Evolutionary conservation across 2,797 vertebrate genomes (phyloP).

Genomic region (Muscicapa striata): DNA sequence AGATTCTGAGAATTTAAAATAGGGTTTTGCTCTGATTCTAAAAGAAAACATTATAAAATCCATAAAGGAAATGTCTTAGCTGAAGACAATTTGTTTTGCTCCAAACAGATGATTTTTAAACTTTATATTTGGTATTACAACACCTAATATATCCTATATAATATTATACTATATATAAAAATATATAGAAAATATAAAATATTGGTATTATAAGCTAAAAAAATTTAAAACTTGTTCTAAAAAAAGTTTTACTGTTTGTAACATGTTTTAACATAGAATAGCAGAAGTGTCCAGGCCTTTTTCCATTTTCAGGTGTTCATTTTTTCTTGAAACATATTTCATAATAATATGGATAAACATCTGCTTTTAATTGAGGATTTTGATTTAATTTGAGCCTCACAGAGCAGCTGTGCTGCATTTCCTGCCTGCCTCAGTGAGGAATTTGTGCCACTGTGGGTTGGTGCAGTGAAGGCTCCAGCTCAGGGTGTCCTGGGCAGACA

Average conservation of each 20-base stretch:
- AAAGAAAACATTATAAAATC: background rate
- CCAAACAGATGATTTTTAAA: background rate
- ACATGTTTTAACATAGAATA: background rate
- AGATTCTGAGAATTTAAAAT: background rate
- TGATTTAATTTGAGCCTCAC: background rate
- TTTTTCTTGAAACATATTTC: background rate
- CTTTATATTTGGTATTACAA: background rate
- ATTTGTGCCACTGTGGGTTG: too few relatives aligned
- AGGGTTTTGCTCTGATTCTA: background rate
- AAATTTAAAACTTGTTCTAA: background rate
- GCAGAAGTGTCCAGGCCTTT: background rate
- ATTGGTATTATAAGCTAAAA: background rate
- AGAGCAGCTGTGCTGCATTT: background rate
- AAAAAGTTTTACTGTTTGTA: background rate
- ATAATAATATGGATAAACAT: background rate
- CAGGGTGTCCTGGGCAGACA: background rate
- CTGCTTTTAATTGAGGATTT: background rate
- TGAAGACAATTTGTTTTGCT: background rate
- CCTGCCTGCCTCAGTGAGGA: background rate
- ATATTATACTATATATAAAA: background rate
- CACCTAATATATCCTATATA: background rate
- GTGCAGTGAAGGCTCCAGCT: background rate
- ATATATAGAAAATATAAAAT: background rate
- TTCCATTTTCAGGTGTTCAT: background rate
- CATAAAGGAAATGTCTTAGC: background rate